Evolutionary conservation across 2,113 vertebrate genomes (phyloP).

Genomic region (Neolamprologus kungweensis): DNA sequence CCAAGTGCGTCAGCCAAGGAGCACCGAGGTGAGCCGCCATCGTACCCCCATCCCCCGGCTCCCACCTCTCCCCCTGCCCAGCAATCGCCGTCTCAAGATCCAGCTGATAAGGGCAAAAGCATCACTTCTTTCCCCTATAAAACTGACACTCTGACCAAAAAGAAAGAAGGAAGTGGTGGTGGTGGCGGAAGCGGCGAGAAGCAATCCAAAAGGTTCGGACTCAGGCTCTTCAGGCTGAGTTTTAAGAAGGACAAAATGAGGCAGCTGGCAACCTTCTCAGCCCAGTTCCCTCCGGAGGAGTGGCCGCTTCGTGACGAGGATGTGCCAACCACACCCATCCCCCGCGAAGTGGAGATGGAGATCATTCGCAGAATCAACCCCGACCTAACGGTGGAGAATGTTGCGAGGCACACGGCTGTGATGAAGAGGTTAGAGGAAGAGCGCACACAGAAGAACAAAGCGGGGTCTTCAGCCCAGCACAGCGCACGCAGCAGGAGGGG

Average conservation of each 20-base stretch:
- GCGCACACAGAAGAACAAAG: conserved; percentile 91
- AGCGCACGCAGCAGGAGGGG: conserved; percentile 90
- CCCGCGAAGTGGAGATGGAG: conserved; percentile 96
- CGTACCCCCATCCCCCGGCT: conserved; percentile 74
- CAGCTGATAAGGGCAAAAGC: conserved; percentile 91
- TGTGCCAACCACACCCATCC: conserved; percentile 86
- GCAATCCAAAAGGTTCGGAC: conserved; percentile 94
- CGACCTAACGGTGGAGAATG: conserved; percentile 95
- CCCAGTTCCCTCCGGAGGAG: conserved; percentile 97
- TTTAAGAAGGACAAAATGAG: conserved; percentile 99
- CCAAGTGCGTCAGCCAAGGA: conserved; percentile 79
- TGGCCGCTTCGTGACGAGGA: conserved; percentile 96
- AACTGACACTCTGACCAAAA: conserved; percentile 89
- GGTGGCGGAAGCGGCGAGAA: conserved; percentile 79
- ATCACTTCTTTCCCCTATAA: conserved; percentile 91
- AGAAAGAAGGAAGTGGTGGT: conserved; percentile 80
- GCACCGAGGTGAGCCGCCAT: conserved; percentile 80
- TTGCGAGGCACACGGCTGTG: conserved; percentile 94
- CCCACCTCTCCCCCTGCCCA: conserved; percentile 83
- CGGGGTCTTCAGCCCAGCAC: conserved; percentile 87
- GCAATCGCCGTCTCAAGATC: conserved; percentile 73
- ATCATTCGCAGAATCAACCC: conserved; percentile 98
- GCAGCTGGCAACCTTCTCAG: conserved; percentile 94
- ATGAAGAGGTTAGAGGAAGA: conserved; percentile 99
- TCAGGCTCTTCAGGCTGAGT: conserved; percentile 93